Base-by-base conservation (phyloP, 2,797 vertebrate species). In the Takifugu ocellatus region DNA sequence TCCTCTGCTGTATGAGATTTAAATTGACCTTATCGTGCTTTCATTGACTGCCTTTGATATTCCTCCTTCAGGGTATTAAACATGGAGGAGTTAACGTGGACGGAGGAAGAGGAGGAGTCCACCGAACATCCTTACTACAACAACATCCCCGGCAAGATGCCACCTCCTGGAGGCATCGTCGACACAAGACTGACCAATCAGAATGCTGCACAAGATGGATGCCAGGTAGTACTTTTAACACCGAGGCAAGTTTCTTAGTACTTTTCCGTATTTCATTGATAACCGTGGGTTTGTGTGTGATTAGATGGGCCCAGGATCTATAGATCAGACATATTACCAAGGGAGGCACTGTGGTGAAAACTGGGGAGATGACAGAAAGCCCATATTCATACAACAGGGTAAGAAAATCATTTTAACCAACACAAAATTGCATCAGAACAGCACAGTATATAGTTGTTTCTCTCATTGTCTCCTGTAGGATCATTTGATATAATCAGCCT, bases 251-350 rank as follows among this genome's bases (percentile, higher is more conserved):
- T 51, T 65, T 5, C 43, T 25, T 52, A 21, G 6, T 42, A 33
- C 2, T 52, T 43, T 25, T 42, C 26, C 1, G 16, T 53, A 43
- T 50, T 51, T 24, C 12, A 56, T 3, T 17, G 11, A 21, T 42
- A 17, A 25, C 21, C 59, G 11, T 72, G 36, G 71, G 46, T 75
- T 8, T 80, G 56, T 90, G 73, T 85, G 83, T 81, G 44, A 50
- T 65, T 71, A 96, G 94, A 84, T 88, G 79, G 73, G 85, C 51
- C 77, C 86, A 57, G 86, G 79, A 61, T 66, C 90, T 79, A 92
- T 90, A 77, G 94, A 97, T 70, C 94, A 96, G 88, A 94, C 88
- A 2, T 99, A 98, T 85, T 99, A 99, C 83, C 97, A 99, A 78
- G 96, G 92, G 56, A 89, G 89, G n/a, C 93, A 93, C 72, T 85